A percentile compares a stretch with the other conserved stretches of the same genome.
These are phyloP conservation scores for Belonocnema kinseyi DNA, from an alignment of 1,140 invertebrate genomes.

Conservation along the genomic window DNA sequence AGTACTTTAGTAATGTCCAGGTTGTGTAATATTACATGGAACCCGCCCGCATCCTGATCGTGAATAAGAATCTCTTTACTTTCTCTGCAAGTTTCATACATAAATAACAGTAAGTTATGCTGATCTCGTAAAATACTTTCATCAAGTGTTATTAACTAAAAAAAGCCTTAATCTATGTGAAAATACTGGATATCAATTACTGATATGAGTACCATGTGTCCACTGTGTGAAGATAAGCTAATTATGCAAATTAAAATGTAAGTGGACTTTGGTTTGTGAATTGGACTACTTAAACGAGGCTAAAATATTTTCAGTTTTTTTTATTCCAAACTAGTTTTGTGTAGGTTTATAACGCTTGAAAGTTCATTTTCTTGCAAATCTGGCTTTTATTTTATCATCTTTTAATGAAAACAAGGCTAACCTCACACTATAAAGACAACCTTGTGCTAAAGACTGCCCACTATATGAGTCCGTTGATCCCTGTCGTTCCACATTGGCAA, in stretches of 20 bases:
- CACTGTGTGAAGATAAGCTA: not conserved
- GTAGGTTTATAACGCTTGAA: not conserved
- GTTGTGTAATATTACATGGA: slow-evolving; percentile 17
- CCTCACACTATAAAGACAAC: slow-evolving; percentile 12
- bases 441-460: slow-evolving; percentile 22
- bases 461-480: slow-evolving; percentile 26
- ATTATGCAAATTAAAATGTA: slow-evolving; percentile 6
- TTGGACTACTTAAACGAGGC: not conserved
- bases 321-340: slow-evolving; percentile 10
- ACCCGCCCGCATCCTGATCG: not conserved
- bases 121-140: slow-evolving; percentile 4
- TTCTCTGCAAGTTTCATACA: slow-evolving; percentile 13
- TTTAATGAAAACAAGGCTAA: slow-evolving; percentile 29
- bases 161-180: not conserved
- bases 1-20: slow-evolving; percentile 4
- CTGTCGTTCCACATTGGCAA: slow-evolving; percentile 25
- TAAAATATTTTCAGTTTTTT: not conserved
- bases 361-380: slow-evolving; percentile 8
- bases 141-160: not conserved
- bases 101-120: slow-evolving; percentile 18
- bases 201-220: not conserved
- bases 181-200: not conserved
- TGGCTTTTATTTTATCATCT: slow-evolving; percentile 17
- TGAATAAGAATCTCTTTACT: slow-evolving; percentile 28
- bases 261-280: not conserved